Evolutionary conservation across 2,888 invertebrate genomes (phyloP).

Genomic region (Sisyra terminalis): DNA sequence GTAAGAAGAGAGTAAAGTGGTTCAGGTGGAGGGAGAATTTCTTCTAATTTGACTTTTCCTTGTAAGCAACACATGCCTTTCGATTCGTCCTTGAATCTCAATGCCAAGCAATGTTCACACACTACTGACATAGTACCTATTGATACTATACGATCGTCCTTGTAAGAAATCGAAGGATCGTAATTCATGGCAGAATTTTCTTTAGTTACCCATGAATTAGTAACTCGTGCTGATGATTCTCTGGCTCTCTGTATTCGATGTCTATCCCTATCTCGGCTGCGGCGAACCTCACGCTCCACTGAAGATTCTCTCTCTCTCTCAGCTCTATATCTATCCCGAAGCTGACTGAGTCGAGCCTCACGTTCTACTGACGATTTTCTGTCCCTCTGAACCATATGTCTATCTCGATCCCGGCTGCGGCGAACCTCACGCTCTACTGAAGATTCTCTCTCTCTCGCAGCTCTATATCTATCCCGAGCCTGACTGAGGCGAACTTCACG

Average conservation of each 20-base stretch:
- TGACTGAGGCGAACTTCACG: slow-evolving; percentile 9
- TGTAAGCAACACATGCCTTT: slow-evolving; percentile 13
- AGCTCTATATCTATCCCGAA: slow-evolving; percentile 9
- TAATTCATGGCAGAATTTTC: neutral
- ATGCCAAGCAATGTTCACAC: slow-evolving; percentile 9
- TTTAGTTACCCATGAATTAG: neutral
- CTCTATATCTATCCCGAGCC: slow-evolving; percentile 8
- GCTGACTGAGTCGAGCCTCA: slow-evolving; percentile 8
- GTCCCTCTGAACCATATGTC: too few species aligned
- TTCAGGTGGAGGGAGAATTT: slow-evolving; percentile 11
- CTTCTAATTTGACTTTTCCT: slow-evolving; percentile 14
- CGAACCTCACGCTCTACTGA: too few species aligned
- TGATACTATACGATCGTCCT: neutral
- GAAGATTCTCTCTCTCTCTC: too few species aligned
- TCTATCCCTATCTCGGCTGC: slow-evolving; percentile 7
- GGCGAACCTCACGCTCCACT: slow-evolving; percentile 7
- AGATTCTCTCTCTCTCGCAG: slow-evolving; percentile 7
- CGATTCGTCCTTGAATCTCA: slow-evolving; percentile 11
- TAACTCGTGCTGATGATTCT: slow-evolving; percentile 7
- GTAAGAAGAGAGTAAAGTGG: slow-evolving; percentile 10
- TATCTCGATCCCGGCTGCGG: too few species aligned
- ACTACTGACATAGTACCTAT: neutral
- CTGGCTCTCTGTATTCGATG: slow-evolving; percentile 7
- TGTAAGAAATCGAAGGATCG: neutral
- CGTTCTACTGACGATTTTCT: too few species aligned